Evolutionary conservation across 2,113 vertebrate genomes (phyloP).

Genomic region (Tachuris rubrigastra): DNA sequence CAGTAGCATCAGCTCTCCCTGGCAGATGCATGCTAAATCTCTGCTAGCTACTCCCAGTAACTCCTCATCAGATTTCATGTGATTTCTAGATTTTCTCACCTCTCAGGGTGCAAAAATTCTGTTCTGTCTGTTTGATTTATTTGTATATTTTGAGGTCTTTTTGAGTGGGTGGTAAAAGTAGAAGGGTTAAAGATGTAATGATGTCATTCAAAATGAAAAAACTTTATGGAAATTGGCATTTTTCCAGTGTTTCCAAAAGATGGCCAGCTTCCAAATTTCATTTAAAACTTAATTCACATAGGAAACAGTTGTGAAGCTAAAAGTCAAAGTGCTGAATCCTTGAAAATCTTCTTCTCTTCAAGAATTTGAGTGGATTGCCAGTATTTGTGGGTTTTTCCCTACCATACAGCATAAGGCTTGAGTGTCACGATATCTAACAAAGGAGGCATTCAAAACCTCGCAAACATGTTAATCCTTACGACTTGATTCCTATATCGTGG

Average conservation of each 20-base stretch:
- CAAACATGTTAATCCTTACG: background rate
- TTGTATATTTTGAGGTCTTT: constrained; percentile 25
- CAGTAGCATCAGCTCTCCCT: background rate
- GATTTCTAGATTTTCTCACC: constrained; percentile 50
- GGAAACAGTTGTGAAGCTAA: constrained; percentile 22
- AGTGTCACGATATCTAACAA: background rate
- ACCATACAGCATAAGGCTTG: background rate
- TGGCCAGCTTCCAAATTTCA: constrained; percentile 47
- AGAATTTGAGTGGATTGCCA: background rate
- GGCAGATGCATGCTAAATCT: background rate
- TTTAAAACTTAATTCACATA: constrained; percentile 44
- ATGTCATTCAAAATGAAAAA: constrained; percentile 18
- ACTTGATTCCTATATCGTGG: background rate
- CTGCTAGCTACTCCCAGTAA: background rate
- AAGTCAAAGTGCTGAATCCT: constrained; percentile 7
- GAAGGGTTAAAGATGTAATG: constrained; percentile 40
- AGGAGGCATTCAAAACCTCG: background rate
- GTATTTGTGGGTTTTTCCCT: background rate
- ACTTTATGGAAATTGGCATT: background rate
- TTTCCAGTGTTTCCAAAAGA: constrained; percentile 36
- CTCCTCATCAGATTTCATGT: background rate
- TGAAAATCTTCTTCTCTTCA: constrained; percentile 2
- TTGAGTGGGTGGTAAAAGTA: constrained; percentile 48
- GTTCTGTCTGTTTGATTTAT: constrained; percentile 11
- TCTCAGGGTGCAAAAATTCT: constrained; percentile 48